Evolutionary conservation across 2,797 vertebrate species (phyloP), one percentile per base, ranked within the genome.

Genomic region (Gymnodraco acuticeps): DNA sequence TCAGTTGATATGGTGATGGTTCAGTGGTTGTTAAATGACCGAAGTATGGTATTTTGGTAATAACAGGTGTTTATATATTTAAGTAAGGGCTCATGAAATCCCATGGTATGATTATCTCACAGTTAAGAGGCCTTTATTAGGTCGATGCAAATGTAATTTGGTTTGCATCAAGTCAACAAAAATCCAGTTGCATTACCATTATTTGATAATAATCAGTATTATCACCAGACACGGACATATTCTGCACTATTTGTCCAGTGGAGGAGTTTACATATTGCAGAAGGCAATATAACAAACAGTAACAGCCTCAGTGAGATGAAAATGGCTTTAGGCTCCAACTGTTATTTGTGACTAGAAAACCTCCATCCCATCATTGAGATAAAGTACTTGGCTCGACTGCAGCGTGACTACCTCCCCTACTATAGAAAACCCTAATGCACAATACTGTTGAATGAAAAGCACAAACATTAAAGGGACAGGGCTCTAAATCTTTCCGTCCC

Each of bases 391-490:
- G 13, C 45, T 4, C 0, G 8, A 45, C 58, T 60, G 41, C 42
- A 0, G 68, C 11, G 10, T 12, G 5, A 46, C 48, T 41, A 10
- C 46, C 27, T 46, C 54, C 20, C 15, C 23, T 9, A 12, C 45
- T 19, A 9, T 13, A n/a, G 16, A 43, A n/a, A 56, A 56, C 5
- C 47, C 42, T 48, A 51, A 64, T 58, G 59, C 46, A 65, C 43
- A 5, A 50, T 15, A 48, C 27, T 20, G 19, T 61, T 19, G 47
- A 33, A 60, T 69, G n/a, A 76, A 73, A 76, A 61, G 45, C 45
- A 1, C 4, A 20, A 45, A 71, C 68, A 75, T 80, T 73, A 76
- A 84, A 82, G 67, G 45, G 61, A 62, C 64, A 41, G 56, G 58
- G 59, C 66, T 64, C 41, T 10, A 59, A 78, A 64, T 73, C 46